These are phyloP conservation scores for Actenoides lindsayi DNA, from an alignment of 2,113 vertebrate genomes.

Conservation along the genomic window DNA sequence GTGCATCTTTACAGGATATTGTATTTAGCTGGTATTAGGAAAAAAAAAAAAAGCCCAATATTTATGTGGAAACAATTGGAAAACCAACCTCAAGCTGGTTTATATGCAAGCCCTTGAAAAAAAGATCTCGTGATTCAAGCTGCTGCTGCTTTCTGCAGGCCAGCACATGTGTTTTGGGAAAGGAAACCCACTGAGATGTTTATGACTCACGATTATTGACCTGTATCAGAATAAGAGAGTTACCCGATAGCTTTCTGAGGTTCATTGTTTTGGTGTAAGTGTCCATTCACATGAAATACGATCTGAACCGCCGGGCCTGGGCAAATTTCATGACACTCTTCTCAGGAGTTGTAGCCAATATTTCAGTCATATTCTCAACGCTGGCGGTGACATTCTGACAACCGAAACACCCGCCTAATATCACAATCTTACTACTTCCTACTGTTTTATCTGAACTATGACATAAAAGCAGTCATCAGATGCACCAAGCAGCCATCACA, in stretches of 20 bases:
- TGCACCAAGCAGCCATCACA: neutral
- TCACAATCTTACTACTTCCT: neutral
- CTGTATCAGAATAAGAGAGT: conserved; percentile 8
- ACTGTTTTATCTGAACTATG: neutral
- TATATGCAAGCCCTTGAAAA: neutral
- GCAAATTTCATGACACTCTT: conserved; percentile 24
- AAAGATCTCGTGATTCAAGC: neutral
- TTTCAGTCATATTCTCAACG: conserved; percentile 32
- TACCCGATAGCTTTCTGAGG: conserved; percentile 5
- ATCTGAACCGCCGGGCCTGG: neutral
- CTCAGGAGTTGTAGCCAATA: conserved; percentile 17
- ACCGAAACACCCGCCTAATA: neutral
- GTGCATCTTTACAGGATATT: neutral
- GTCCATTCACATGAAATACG: neutral
- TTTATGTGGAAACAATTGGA: neutral
- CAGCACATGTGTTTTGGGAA: neutral
- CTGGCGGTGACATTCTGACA: conserved; percentile 24
- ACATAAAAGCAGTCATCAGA: neutral
- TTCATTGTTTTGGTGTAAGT: conserved; percentile 25
- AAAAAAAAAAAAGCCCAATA: neutral
- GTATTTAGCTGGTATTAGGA: neutral
- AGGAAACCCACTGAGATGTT: conserved; percentile 12
- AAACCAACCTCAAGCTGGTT: neutral
- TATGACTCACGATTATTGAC: conserved; percentile 40
- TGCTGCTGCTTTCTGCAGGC: conserved; percentile 1